phyloP scores from a whole-genome alignment of 2,888 invertebrate genomes.

The Lasioglossum calceatum region DNA sequence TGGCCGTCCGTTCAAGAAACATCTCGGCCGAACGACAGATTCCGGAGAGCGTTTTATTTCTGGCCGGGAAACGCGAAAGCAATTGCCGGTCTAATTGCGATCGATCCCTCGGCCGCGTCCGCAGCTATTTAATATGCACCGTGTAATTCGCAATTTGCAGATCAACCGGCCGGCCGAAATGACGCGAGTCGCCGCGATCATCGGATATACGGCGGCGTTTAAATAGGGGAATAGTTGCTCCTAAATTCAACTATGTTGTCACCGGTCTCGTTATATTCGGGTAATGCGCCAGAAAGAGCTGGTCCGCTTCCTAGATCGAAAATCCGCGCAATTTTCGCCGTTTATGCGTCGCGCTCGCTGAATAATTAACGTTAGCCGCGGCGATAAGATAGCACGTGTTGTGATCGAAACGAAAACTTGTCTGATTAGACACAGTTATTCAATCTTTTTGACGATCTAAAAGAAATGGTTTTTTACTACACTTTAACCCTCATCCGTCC shows the following conservation, averaged over 20 bases:
- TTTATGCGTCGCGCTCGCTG: neutral
- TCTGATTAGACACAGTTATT: neutral
- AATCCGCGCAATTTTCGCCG: neutral
- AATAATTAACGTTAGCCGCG: neutral
- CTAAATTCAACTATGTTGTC: neutral
- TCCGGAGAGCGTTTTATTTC: conserved; percentile 7
- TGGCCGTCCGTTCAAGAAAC: neutral
- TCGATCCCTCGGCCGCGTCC: neutral
- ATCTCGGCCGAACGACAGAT: neutral
- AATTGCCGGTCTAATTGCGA: conserved; percentile 13
- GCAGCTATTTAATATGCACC: conserved; percentile 11
- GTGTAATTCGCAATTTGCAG: conserved; percentile 10
- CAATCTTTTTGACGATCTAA: too few species aligned
- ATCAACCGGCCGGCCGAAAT: neutral
- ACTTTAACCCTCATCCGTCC: too few species aligned
- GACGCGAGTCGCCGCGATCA: neutral
- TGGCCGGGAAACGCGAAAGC: conserved; percentile 1
- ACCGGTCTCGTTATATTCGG: neutral
- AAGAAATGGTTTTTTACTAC: neutral
- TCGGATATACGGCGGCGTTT: neutral
- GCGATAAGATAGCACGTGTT: neutral
- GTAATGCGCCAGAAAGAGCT: neutral
- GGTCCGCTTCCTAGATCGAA: neutral
- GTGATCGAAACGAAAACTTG: neutral
- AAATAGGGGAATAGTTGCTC: neutral